phyloP scores from a whole-genome alignment of 1,140 invertebrate genomes.

The Drosophila pseudoobscura region DNA sequence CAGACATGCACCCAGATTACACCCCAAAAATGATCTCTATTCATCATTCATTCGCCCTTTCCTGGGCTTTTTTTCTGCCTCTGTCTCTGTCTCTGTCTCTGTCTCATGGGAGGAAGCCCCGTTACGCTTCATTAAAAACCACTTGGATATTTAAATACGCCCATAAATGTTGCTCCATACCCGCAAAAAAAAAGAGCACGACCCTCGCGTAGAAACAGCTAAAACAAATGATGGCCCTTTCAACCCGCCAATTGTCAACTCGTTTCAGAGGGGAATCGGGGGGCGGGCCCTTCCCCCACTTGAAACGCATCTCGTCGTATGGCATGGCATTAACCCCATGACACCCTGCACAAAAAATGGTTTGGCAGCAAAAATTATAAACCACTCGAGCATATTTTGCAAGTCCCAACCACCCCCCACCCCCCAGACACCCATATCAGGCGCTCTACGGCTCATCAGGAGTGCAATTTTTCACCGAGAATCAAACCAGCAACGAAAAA shows the following conservation, averaged over 20 bases:
- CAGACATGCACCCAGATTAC: too few species aligned
- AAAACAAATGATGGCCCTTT: constrained; percentile 65
- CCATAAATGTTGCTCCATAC: constrained; percentile 50
- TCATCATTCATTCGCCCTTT: too few species aligned
- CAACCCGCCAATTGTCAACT: constrained; percentile 69
- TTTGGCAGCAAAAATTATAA: constrained; percentile 73
- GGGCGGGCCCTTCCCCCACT: background rate
- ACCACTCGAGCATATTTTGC: constrained; percentile 75
- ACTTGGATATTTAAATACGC: constrained; percentile 63
- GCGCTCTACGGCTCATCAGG: constrained; percentile 6
- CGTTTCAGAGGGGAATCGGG: constrained; percentile 17
- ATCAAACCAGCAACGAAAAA: constrained; percentile 32
- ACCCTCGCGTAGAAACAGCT: too few species aligned
- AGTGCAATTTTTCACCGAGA: constrained; percentile 60
- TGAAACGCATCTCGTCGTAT: constrained; percentile 18
- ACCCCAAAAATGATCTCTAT: too few species aligned
- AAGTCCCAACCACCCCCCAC: constrained; percentile 35
- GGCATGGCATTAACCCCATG: constrained; percentile 63
- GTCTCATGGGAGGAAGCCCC: background rate
- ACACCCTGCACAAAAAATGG: constrained; percentile 22
- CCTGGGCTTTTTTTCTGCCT: too few species aligned
- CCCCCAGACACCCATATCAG: background rate
- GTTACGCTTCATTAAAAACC: constrained; percentile 59
- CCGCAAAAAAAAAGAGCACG: constrained; percentile 25
- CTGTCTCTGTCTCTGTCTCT: background rate